phyloP scores from a whole-genome alignment of 2,797 vertebrate genomes.

The Thaleichthys pacificus region DNA sequence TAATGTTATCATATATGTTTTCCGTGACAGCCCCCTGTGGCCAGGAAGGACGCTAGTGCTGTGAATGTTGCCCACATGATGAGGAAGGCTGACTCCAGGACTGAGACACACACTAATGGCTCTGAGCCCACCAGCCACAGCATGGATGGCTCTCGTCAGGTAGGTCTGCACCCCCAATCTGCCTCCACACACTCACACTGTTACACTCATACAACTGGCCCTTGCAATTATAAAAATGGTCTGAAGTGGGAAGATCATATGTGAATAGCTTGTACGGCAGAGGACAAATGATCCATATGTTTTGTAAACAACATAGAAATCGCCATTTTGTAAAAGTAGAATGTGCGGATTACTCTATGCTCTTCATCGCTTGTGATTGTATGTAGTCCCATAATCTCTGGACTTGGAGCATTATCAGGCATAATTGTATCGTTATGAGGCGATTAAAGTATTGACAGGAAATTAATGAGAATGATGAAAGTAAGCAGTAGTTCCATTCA shows the following conservation, averaged over 20 bases:
- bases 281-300: too few species aligned
- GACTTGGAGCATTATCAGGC: conserved; percentile 18
- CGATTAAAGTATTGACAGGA: conserved; percentile 67
- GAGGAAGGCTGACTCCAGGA: conserved; percentile 77
- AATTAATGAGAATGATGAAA: conserved; percentile 67
- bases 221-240: neutral
- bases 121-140: conserved; percentile 59
- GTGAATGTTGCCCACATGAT: conserved; percentile 70
- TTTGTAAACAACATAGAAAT: too few species aligned
- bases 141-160: conserved; percentile 72
- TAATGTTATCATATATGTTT: neutral
- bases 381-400: conserved; percentile 21
- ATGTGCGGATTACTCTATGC: conserved; percentile 2
- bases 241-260: neutral
- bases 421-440: conserved; percentile 54
- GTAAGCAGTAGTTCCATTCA: conserved; percentile 58
- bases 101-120: conserved; percentile 72
- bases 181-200: neutral
- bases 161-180: conserved; percentile 49
- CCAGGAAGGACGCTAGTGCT: conserved; percentile 76
- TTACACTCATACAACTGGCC: neutral
- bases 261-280: neutral
- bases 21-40: conserved; percentile 73
- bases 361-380: conserved; percentile 29
- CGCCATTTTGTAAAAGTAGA: neutral